Evolutionary conservation across 2,888 invertebrate genomes (phyloP), one percentile per base, ranked within the genome.

Genomic region (Andrena marginata): DNA sequence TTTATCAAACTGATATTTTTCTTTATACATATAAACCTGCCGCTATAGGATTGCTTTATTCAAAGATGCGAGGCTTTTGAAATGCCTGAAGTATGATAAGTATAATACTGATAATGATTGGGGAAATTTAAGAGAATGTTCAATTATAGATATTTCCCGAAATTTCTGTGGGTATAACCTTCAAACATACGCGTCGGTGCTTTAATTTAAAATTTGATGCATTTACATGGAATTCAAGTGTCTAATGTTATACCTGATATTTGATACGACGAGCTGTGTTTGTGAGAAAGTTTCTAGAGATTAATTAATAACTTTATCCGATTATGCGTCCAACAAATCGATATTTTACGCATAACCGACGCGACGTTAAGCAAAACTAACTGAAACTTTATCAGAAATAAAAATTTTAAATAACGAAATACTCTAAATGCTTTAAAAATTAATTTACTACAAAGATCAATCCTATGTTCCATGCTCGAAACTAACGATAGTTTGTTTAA

Each of bases 221-320:
- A n/a, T 42, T 49, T 20, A 29, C 49, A 59, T 48, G 13, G 10
- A 68, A 78, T 70, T 65, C 13, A 13, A 16, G 26, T 10, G 8
- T 73, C 54, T 68, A 77, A 74, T 71, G 77, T 63, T 77, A 68
- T 33, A 67, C 65, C 35, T 35, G 80, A 77, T 73, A 68, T 67
- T 77, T 20, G 69, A 83, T 73, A 69, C 42, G 48, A 23, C 8
- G 51, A 59, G 8, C 64, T 29, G 29, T 8, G 31, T 69, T 62
- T 16, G 35, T 16, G 23, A 64, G 26, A 51, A 56, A 64, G 42
- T 64, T 62, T 64, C 35, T 20, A n/a, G 4, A 68, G 64, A 63
- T 75, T 67, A 70, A 80, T 72, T 54, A 62, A 60, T 0, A n/a
- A 10, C 6, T 59, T 60, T 33, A 35, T n/a, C 70, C n/a, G 26